Percentiles rank a stretch among this genome's conserved stretches.
These are phyloP conservation scores for Euplagia quadripunctaria DNA, from an alignment of 2,888 invertebrate species.

Conservation along the genomic window DNA sequence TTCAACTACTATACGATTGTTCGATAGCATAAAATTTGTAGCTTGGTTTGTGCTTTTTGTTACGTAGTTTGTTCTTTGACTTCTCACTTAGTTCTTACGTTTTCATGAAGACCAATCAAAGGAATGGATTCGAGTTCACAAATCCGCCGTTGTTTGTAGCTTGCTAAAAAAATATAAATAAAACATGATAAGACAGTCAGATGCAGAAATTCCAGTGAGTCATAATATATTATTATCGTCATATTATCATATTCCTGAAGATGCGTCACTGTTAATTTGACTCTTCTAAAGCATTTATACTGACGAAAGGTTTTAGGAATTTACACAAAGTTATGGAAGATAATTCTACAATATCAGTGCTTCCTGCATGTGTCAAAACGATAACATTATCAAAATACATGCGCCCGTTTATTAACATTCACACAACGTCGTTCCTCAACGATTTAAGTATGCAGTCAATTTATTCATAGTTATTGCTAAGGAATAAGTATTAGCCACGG, in stretches of 20 bases:
- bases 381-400: slow-evolving; percentile 47
- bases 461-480: slow-evolving; percentile 17
- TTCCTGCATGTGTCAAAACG: slow-evolving; percentile 56
- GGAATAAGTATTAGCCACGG: background rate
- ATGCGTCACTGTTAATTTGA: slow-evolving; percentile 4
- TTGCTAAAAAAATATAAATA: slow-evolving; percentile 62
- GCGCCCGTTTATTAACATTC: slow-evolving; percentile 12
- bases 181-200: background rate
- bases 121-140: slow-evolving; percentile 82
- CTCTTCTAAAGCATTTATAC: background rate
- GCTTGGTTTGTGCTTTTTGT: slow-evolving; percentile 82
- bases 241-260: background rate
- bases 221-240: background rate
- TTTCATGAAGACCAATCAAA: slow-evolving; percentile 65
- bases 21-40: slow-evolving; percentile 75
- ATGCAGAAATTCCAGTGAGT: background rate
- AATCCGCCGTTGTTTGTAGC: slow-evolving; percentile 75
- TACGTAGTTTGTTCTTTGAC: slow-evolving; percentile 74
- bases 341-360: slow-evolving; percentile 34
- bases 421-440: slow-evolving; percentile 12
- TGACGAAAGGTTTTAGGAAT: slow-evolving; percentile 6
- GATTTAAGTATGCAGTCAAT: slow-evolving; percentile 12
- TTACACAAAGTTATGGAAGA: background rate
- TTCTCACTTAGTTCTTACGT: slow-evolving; percentile 64
- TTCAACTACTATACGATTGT: slow-evolving; percentile 64